phyloP scores from a whole-genome alignment of 2,888 invertebrate species.

The Panopea generosa region DNA sequence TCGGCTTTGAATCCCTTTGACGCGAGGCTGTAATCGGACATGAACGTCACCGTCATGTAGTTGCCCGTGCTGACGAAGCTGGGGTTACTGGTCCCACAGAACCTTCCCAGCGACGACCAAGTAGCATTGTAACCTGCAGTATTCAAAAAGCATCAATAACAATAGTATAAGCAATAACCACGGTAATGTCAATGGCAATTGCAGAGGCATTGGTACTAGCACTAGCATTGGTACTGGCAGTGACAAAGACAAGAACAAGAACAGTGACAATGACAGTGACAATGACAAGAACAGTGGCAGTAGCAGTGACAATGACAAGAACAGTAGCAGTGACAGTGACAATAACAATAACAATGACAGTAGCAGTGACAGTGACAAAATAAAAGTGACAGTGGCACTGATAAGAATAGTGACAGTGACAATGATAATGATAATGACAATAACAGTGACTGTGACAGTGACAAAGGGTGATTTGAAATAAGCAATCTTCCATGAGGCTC shows the following conservation, averaged over 20 bases:
- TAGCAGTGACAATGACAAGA: not conserved
- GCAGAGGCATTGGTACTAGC: not conserved
- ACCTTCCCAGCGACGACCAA: conserved; percentile 24
- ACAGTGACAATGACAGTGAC: not conserved
- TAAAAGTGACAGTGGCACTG: no score
- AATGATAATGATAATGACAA: no score
- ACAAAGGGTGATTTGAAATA: no score
- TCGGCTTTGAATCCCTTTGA: conserved; percentile 44
- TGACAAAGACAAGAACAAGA: not conserved
- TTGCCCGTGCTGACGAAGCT: conserved; percentile 30
- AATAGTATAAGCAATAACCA: no score
- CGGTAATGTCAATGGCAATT: no score
- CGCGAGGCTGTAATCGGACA: conserved; percentile 49
- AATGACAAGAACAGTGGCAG: not conserved
- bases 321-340: no score
- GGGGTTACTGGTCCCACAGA: conserved; percentile 43
- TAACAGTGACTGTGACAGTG: no score
- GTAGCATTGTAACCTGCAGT: conserved; percentile 46
- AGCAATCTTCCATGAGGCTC: no score
- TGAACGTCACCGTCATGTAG: conserved; percentile 43
- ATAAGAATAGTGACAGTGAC: no score
- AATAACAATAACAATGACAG: no score
- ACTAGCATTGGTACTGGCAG: conserved; percentile 13
- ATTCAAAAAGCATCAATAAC: no score
- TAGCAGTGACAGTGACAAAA: no score